Conservation (phyloP, 1,140 invertebrate genomes). For the Drosophila dunni region DNA sequence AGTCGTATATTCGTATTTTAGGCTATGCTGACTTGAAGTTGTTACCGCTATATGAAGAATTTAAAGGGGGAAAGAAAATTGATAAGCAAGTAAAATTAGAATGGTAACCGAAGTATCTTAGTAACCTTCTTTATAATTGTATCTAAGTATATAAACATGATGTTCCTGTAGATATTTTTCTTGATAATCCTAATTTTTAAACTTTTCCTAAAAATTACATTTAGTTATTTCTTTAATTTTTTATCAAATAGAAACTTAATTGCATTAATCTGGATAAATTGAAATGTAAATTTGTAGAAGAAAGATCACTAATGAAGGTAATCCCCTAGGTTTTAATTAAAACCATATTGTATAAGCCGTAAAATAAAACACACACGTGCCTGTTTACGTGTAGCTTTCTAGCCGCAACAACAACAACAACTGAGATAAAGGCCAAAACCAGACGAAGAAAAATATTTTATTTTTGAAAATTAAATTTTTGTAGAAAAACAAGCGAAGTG, state of each 20-base stretch:
- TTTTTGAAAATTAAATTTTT: constrained; percentile 75
- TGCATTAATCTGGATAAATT: not conserved
- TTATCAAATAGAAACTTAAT: not conserved
- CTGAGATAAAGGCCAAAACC: constrained; percentile 32
- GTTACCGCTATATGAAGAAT: not conserved
- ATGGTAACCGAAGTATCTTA: too few species aligned
- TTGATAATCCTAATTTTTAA: too few species aligned
- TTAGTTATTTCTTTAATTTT: not conserved
- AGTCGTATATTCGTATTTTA: constrained; percentile 2
- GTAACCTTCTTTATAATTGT: too few species aligned
- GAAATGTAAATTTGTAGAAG: not conserved
- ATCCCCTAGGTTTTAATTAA: constrained; percentile 38
- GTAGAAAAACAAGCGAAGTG: constrained; percentile 57
- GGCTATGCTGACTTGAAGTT: not conserved
- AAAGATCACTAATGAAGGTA: not conserved
- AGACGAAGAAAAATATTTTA: constrained; percentile 68
- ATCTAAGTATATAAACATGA: too few species aligned
- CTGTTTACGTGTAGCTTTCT: constrained; percentile 43
- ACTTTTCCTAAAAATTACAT: too few species aligned
- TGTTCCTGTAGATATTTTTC: too few species aligned
- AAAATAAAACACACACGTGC: constrained; percentile 54
- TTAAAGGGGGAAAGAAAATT: not conserved
- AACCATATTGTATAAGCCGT: constrained; percentile 3
- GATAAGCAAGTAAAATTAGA: not conserved
- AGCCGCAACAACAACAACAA: constrained; percentile 22